Evolutionary conservation across 1,140 invertebrate genomes (phyloP).

Genomic region (Listronotus bonariensis): DNA sequence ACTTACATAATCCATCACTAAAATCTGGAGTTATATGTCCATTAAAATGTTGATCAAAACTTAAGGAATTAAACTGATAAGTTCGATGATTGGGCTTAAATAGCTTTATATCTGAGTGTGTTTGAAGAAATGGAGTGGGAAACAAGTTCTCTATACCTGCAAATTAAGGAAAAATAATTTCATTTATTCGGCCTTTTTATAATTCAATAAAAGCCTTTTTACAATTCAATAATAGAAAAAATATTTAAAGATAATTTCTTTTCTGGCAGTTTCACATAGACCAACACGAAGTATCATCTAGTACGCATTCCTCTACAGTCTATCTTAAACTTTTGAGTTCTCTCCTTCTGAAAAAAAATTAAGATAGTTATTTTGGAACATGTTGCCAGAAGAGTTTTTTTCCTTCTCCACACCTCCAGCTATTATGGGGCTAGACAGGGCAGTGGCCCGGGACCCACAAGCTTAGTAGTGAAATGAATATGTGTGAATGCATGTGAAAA

Average conservation of each 20-base stretch:
- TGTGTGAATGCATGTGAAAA: too few species aligned
- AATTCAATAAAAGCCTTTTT: neutral
- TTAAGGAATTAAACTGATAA: neutral
- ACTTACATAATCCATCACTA: slow-evolving; percentile 43
- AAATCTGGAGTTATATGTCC: slow-evolving; percentile 44
- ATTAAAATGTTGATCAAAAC: neutral
- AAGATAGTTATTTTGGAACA: too few species aligned
- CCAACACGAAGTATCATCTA: too few species aligned
- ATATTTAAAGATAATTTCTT: neutral
- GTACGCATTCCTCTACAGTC: too few species aligned
- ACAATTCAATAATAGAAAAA: neutral
- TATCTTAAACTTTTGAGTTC: too few species aligned
- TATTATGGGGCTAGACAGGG: too few species aligned
- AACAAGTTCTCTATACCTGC: neutral
- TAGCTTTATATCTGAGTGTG: neutral
- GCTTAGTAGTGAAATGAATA: too few species aligned
- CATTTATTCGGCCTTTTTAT: neutral
- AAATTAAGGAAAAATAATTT: slow-evolving; percentile 5
- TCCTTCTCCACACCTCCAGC: too few species aligned
- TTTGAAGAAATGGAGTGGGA: neutral
- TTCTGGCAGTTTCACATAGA: too few species aligned
- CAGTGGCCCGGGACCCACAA: too few species aligned
- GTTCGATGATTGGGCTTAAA: neutral
- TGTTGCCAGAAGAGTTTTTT: too few species aligned
- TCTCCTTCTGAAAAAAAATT: too few species aligned